Conservation (phyloP, 1,140 invertebrate genomes). For the Pachypeltis micranthus region DNA sequence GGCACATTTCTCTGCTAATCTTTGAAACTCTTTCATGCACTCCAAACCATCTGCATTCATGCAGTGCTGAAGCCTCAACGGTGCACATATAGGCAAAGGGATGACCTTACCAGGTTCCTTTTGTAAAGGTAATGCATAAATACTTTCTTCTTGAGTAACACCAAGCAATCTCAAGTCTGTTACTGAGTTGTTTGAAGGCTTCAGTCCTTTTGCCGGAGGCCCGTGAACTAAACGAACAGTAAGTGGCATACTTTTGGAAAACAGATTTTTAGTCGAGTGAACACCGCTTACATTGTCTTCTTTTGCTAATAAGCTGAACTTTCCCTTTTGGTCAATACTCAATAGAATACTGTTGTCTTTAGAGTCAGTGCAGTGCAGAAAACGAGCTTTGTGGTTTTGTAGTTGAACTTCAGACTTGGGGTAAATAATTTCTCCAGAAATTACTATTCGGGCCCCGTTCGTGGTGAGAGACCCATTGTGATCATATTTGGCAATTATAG, state of each 20-base stretch:
- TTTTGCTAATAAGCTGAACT: slow-evolving; percentile 79
- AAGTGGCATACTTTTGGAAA: slow-evolving; percentile 76
- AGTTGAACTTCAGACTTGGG: slow-evolving; percentile 55
- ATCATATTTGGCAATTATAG: slow-evolving; percentile 55
- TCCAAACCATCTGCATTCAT: slow-evolving; percentile 71
- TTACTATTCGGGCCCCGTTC: slow-evolving; percentile 54
- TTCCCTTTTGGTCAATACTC: slow-evolving; percentile 71
- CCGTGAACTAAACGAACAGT: slow-evolving; percentile 84
- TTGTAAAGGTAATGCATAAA: slow-evolving; percentile 71
- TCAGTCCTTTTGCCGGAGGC: slow-evolving; percentile 61
- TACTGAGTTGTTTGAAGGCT: slow-evolving; percentile 65
- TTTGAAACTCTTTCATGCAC: slow-evolving; percentile 63
- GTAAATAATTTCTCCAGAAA: slow-evolving; percentile 60
- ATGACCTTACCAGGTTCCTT: slow-evolving; percentile 64
- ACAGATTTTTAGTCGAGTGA: slow-evolving; percentile 71
- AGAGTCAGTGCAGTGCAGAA: slow-evolving; percentile 72
- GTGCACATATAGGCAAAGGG: slow-evolving; percentile 70
- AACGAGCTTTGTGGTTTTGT: slow-evolving; percentile 43
- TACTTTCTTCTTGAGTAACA: slow-evolving; percentile 69
- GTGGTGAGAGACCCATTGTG: slow-evolving; percentile 49
- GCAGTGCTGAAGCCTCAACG: slow-evolving; percentile 70
- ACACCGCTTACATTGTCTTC: slow-evolving; percentile 88
- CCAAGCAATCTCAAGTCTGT: slow-evolving; percentile 65
- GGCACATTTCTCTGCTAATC: slow-evolving; percentile 66
- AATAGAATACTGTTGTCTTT: slow-evolving; percentile 73